Evolutionary conservation across 2,113 vertebrate genomes (phyloP).

Genomic region (Hydropotes inermis): DNA sequence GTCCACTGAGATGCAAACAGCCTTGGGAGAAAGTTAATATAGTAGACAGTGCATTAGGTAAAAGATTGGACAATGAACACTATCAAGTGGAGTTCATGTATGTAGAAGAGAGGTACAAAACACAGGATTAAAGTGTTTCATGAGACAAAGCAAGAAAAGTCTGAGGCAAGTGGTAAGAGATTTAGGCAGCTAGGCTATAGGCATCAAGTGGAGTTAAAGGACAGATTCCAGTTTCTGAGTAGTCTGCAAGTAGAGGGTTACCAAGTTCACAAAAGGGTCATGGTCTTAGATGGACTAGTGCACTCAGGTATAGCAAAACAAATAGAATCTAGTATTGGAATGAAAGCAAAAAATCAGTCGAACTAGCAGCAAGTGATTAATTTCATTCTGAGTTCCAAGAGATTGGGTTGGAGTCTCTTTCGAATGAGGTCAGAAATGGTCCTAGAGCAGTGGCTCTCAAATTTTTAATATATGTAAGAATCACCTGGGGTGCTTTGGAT

Average conservation of each 20-base stretch:
- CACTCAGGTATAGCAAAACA: neutral
- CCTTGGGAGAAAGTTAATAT: neutral
- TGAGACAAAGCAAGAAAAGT: constrained; percentile 12
- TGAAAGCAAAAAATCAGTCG: constrained; percentile 42
- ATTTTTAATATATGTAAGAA: neutral
- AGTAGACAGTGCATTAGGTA: neutral
- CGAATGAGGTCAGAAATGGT: neutral
- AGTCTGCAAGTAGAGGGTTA: neutral
- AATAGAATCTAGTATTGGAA: constrained; percentile 10
- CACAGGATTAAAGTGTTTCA: neutral
- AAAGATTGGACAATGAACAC: neutral
- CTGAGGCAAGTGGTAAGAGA: neutral
- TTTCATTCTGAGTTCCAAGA: constrained; percentile 28
- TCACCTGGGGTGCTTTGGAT: neutral
- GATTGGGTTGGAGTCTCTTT: neutral
- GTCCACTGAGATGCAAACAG: neutral
- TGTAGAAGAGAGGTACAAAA: neutral
- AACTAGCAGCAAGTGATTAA: constrained; percentile 1
- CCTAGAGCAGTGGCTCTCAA: neutral
- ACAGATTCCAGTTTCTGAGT: neutral
- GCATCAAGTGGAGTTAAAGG: neutral
- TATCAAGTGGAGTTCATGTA: neutral
- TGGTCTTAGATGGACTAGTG: neutral
- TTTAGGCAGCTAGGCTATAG: neutral
- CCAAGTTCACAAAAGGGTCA: neutral